Conservation (phyloP, 2,113 vertebrate genomes). For the Catharus fuscescens region DNA sequence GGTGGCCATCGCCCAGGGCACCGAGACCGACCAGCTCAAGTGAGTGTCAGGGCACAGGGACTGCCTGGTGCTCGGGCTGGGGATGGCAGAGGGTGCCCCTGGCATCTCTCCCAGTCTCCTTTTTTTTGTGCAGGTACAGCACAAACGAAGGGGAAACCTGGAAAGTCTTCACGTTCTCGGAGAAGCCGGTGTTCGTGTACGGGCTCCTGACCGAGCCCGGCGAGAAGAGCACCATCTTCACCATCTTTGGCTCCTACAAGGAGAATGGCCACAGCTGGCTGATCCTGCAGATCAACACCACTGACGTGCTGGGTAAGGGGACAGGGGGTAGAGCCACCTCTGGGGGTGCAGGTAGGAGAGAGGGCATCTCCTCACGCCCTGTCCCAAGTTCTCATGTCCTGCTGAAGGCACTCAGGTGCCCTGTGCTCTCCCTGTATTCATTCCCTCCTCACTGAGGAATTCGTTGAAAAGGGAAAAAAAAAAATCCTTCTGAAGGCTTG, state of each 20-base stretch:
- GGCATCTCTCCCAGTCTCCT: background rate
- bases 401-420: background rate
- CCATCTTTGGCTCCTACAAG: constrained; percentile 95
- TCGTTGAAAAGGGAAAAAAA: background rate
- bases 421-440: background rate
- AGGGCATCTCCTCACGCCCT: background rate
- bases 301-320: constrained; percentile 85
- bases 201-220: constrained; percentile 95
- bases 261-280: constrained; percentile 96
- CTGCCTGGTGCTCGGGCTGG: background rate
- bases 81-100: background rate
- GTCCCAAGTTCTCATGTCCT: rapidly evolving
- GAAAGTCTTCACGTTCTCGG: constrained; percentile 87
- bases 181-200: constrained; percentile 88
- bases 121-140: constrained; percentile 81
- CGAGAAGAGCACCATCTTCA: constrained; percentile 96
- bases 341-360: background rate
- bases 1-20: constrained; percentile 90
- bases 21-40: constrained; percentile 90
- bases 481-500: constrained; percentile 14
- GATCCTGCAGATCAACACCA: constrained; percentile 96
- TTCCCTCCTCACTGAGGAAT: background rate
- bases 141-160: constrained; percentile 97
- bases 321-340: rapidly evolving
- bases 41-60: constrained; percentile 63